These are phyloP conservation scores for Neolamprologus toae DNA, from an alignment of 2,113 vertebrate species.

Conservation along the genomic window DNA sequence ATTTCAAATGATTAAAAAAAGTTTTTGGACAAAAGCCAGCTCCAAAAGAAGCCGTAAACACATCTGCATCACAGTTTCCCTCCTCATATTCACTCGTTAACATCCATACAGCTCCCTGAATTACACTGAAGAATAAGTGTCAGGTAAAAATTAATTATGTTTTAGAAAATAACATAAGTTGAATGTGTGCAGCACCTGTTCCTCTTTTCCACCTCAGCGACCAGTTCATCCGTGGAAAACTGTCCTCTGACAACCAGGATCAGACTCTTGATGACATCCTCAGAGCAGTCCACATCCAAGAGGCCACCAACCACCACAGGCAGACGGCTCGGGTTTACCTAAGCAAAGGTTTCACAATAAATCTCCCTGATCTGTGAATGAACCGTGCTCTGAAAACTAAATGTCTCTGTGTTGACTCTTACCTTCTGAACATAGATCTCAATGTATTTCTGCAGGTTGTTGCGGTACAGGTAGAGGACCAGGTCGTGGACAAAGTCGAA, in stretches of 20 bases:
- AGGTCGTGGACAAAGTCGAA: constrained; percentile 98
- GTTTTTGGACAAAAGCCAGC: neutral
- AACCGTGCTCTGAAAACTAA: neutral
- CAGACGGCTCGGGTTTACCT: constrained; percentile 96
- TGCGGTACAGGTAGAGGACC: constrained; percentile 96
- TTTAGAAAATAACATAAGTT: neutral
- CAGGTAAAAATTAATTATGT: neutral
- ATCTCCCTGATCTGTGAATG: neutral
- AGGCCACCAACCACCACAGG: constrained; percentile 94
- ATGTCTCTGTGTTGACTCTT: neutral
- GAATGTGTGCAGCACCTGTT: constrained; percentile 77
- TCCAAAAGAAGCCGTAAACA: neutral
- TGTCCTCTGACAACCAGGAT: constrained; percentile 96
- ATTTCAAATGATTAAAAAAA: neutral
- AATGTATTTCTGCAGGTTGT: constrained; percentile 98
- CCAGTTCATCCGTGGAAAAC: constrained; percentile 96
- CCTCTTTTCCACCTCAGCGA: constrained; percentile 96
- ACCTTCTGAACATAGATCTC: constrained; percentile 99
- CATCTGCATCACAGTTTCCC: neutral
- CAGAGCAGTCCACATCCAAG: constrained; percentile 95
- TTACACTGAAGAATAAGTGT: neutral
- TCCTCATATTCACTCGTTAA: rapidly evolving
- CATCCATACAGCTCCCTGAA: neutral
- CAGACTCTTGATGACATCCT: constrained; percentile 97
- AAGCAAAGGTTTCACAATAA: neutral